A percentile compares a stretch with the other conserved stretches of the same genome.
Conservation (phyloP, 2,888 invertebrate genomes). For the Eugnorisma glareosa region DNA sequence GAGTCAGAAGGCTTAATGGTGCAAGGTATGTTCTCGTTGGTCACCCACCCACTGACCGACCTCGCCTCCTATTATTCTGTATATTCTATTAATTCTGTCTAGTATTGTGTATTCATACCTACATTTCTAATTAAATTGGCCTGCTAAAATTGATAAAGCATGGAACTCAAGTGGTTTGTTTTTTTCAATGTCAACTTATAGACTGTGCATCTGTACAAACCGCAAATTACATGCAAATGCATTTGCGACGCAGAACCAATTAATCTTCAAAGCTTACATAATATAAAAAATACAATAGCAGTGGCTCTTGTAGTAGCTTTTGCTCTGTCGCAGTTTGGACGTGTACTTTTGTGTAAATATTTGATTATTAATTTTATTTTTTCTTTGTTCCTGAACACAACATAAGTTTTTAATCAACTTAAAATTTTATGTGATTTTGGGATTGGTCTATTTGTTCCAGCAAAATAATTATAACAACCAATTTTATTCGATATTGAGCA, state of each 20-base stretch:
- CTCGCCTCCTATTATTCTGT: background rate
- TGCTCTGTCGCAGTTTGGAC: background rate
- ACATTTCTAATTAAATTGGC: background rate
- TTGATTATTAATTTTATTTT: background rate
- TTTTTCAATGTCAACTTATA: background rate
- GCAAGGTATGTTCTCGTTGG: too few relatives aligned
- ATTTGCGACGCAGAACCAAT: background rate
- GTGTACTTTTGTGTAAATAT: background rate
- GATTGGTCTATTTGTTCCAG: background rate
- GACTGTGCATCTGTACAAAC: background rate
- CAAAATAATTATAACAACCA: background rate
- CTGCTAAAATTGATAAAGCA: background rate
- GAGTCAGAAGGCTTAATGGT: background rate
- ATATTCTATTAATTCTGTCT: too few relatives aligned
- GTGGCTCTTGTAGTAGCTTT: background rate
- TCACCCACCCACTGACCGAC: background rate
- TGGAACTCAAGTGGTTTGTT: background rate
- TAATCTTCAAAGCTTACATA: background rate
- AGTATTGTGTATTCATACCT: background rate
- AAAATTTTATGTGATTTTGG: background rate
- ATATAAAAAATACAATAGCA: constrained; percentile 15
- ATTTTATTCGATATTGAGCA: background rate
- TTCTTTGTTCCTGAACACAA: background rate
- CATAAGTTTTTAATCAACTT: background rate
- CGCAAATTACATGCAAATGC: background rate